These are phyloP conservation scores for Cebus imitator DNA, from an alignment of 2,113 vertebrate species.

Conservation along the genomic window DNA sequence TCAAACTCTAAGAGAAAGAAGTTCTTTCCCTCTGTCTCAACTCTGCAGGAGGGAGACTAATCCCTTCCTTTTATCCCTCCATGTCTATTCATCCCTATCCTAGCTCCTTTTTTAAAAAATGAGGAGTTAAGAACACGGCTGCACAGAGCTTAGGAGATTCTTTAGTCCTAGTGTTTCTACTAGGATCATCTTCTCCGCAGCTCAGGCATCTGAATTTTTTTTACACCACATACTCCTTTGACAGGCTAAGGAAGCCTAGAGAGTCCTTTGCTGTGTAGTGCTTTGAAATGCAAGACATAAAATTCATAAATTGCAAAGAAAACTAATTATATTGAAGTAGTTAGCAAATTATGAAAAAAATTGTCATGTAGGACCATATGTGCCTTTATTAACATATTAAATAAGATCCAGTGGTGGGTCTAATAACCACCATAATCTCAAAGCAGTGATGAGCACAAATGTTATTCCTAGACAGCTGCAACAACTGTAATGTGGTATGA, in stretches of 20 bases:
- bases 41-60: neutral
- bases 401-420: neutral
- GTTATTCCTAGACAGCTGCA: neutral
- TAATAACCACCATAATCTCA: neutral
- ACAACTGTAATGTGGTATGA: neutral
- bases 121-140: neutral
- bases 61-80: fast-evolving
- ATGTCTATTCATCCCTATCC: no score
- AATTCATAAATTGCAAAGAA: neutral
- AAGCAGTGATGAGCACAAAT: neutral
- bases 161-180: neutral
- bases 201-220: neutral
- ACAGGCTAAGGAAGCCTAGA: neutral
- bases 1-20: neutral
- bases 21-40: neutral
- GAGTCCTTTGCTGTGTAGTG: neutral
- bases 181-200: neutral
- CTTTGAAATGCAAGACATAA: neutral
- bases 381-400: conserved; percentile 12
- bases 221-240: neutral
- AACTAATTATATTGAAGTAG: neutral
- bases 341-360: neutral
- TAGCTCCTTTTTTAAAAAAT: neutral
- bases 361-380: neutral
- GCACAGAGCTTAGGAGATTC: neutral